Percentiles rank a stretch among this genome's conserved stretches.
Evolutionary conservation across 35 echinoderm and acorn worm species (phyloP).

Genomic region (Stichopus chloronotus): DNA sequence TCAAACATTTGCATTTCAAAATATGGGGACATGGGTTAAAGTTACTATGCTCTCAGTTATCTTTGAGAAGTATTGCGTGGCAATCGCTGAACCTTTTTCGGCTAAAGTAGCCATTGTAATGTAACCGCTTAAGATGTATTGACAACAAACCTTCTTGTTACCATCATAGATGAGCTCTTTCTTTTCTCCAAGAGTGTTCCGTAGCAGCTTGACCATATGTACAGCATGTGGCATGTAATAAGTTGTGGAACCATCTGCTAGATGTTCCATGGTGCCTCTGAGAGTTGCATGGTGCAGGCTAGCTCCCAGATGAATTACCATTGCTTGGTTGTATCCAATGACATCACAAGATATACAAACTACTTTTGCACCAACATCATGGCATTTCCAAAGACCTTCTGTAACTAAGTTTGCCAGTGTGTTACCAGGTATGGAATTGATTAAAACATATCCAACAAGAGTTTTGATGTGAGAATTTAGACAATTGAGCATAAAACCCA

Average conservation of each 20-base stretch:
- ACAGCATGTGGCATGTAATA: conserved; percentile 11
- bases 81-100: too few relatives aligned
- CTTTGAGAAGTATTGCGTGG: too few relatives aligned
- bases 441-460: not conserved
- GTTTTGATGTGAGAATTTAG: not conserved
- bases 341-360: conserved; percentile 18
- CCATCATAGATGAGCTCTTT: not conserved
- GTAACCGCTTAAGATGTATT: not conserved
- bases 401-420: not conserved
- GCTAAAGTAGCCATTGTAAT: too few relatives aligned
- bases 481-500: too few relatives aligned
- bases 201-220: not conserved
- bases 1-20: too few relatives aligned
- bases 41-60: too few relatives aligned
- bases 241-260: not conserved
- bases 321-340: not conserved
- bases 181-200: not conserved
- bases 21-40: too few relatives aligned
- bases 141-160: not conserved
- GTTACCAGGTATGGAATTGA: not conserved
- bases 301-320: not conserved
- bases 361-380: not conserved
- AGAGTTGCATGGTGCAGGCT: not conserved
- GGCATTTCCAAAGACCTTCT: not conserved
- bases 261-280: not conserved